A percentile compares a stretch with the other conserved stretches of the same genome.
These are phyloP conservation scores for Channallabes apus DNA, from an alignment of 2,797 vertebrate species.

Conservation along the genomic window DNA sequence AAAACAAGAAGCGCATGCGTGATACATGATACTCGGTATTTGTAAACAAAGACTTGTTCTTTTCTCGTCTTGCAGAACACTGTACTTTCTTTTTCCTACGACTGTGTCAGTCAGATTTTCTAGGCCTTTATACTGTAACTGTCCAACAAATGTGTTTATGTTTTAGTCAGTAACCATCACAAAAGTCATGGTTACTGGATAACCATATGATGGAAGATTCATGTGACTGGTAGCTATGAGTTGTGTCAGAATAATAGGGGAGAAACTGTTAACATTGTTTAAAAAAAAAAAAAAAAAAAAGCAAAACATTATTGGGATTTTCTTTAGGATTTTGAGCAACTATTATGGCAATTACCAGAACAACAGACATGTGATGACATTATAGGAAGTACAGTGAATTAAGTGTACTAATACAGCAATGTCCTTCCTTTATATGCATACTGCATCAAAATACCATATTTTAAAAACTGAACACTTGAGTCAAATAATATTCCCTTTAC, in stretches of 20 bases:
- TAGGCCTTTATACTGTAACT: not conserved
- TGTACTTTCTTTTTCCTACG: not conserved
- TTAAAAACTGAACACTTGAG: not conserved
- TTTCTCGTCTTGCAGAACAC: not conserved
- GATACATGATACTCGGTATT: no score
- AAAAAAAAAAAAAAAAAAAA: not conserved
- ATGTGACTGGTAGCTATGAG: not conserved
- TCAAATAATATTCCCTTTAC: not conserved
- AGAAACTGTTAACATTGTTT: not conserved
- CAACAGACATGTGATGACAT: not conserved
- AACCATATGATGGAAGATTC: not conserved
- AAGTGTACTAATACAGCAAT: not conserved
- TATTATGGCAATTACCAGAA: not conserved
- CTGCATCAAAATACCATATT: not conserved
- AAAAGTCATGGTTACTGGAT: not conserved
- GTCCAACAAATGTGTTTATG: not conserved
- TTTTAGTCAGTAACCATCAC: not conserved
- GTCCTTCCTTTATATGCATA: no score
- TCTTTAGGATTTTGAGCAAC: not conserved
- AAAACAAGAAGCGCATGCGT: no score
- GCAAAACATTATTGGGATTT: not conserved
- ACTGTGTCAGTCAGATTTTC: not conserved
- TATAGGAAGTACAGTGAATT: not conserved
- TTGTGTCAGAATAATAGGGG: not conserved
- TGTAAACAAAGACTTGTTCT: no score